These are phyloP conservation scores for Cataglyphis hispanica DNA, from an alignment of 1,140 invertebrate species.

Conservation along the genomic window DNA sequence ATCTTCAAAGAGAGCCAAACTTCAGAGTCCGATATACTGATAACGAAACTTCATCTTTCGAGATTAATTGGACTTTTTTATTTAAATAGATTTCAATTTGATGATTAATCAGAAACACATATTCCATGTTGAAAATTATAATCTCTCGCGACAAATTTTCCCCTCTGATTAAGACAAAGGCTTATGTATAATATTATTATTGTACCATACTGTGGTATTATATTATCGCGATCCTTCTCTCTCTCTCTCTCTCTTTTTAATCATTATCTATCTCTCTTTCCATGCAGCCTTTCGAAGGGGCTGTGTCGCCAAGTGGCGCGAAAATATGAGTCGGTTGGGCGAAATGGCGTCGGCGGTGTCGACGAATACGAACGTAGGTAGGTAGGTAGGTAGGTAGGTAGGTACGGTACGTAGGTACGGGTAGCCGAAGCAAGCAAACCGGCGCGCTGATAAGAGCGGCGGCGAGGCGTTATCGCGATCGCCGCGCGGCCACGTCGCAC, in stretches of 20 bases:
- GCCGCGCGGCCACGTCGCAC: conserved; percentile 84
- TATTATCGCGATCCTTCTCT: not conserved
- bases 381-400: conserved; percentile 26
- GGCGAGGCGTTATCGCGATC: conserved; percentile 85
- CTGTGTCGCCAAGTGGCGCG: conserved; percentile 75
- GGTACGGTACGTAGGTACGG: conserved; percentile 50
- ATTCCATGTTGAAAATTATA: no score
- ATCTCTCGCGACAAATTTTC: no score
- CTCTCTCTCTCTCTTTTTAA: not conserved
- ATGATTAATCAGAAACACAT: no score
- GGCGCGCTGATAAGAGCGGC: conserved; percentile 82
- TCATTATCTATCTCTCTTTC: not conserved
- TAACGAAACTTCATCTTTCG: no score
- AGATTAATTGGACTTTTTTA: no score
- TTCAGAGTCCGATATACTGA: no score
- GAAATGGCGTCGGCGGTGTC: conserved; percentile 72
- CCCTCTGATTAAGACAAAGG: no score
- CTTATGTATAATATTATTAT: not conserved
- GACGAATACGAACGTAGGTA: conserved; percentile 73
- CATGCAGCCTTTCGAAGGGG: not conserved
- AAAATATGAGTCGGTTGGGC: conserved; percentile 77
- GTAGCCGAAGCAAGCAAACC: conserved; percentile 80
- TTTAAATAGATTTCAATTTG: no score
- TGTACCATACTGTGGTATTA: not conserved
- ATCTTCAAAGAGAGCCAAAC: not conserved